Base-by-base conservation (phyloP, 2,113 vertebrate species). In the Odocoileus hemionus region DNA sequence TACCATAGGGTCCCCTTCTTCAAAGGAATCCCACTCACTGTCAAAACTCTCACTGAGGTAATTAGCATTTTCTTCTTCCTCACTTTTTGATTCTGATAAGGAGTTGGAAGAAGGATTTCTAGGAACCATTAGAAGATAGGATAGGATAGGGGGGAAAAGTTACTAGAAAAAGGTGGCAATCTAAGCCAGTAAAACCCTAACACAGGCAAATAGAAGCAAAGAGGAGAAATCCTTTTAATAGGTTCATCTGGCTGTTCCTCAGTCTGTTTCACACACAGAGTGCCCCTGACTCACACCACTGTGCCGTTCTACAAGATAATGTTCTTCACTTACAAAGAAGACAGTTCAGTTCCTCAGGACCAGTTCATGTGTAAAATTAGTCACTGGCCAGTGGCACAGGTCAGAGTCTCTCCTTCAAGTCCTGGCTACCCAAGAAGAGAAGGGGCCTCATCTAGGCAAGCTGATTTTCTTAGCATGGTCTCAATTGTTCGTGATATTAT, bases 61-160 rank as follows among this genome's bases (percentile, higher is more conserved):
- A 50, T 47, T 36, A 55, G 33, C 1, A 0, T 28, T 94, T 85
- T 90, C 94, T 84, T 96, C 92, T 50, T 94, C 95, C 30, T 96
- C 94, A 94, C 67, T 94, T 67, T 97, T 88, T 94, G 93, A 90
- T 60, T 97, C 95, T 94, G 94, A 64, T 54, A 94, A 84, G 6
- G 17, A 91, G 17, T 79, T 74, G 94, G 94, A 79, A 96, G 95
- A 97, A 28, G 93, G 94, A 88, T 87, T 94, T 95, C 78, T 95
- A 83, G 95, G 79, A 94, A 93, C 90, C 86, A 96, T 96, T 50
- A 79, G 43, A 95, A 70, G 13, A 64, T 36, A 36, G 36, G 36
- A 36, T 1, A 55, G 52, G 54, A 36, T 8, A 95, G 30, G 55
- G 21, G 36, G 47, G 67, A 17, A 36, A 80, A 88, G 36, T 33